Percentiles rank a stretch among this genome's conserved stretches.
Evolutionary conservation across 2,113 vertebrate species (phyloP).

Genomic region (Micromys minutus): DNA sequence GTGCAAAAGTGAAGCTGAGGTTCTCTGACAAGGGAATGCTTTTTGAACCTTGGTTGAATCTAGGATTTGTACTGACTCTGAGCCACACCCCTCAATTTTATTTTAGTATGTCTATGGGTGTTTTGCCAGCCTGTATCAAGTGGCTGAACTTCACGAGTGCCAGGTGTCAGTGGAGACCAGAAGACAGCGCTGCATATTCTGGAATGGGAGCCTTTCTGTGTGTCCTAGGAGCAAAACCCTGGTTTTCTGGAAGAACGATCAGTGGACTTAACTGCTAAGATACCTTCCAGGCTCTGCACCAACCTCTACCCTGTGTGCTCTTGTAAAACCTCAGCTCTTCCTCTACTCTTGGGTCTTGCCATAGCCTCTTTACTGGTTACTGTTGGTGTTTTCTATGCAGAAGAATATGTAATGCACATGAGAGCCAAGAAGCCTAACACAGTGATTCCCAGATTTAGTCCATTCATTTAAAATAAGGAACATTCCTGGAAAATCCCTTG

Average conservation of each 20-base stretch:
- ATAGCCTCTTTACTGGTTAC: neutral
- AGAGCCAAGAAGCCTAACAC: neutral
- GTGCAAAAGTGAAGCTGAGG: neutral
- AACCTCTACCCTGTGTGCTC: neutral
- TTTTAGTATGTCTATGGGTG: neutral
- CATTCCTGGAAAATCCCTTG: neutral
- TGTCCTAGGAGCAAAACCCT: neutral
- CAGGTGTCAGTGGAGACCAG: neutral
- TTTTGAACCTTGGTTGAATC: neutral
- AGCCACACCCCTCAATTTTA: neutral
- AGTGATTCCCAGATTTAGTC: neutral
- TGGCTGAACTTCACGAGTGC: neutral
- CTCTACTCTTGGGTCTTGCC: neutral
- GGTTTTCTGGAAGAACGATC: neutral
- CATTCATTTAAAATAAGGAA: neutral
- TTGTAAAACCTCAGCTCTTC: neutral
- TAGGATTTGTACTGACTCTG: neutral
- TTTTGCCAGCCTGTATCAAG: neutral
- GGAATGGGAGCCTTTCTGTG: too few species aligned
- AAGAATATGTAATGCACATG: neutral
- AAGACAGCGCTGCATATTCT: neutral
- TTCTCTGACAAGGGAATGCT: neutral
- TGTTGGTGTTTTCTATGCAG: neutral
- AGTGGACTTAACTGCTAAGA: neutral
- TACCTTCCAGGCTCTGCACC: neutral